These are phyloP conservation scores for Drosophila tanythrix DNA, from an alignment of 2,888 invertebrate species.

Conservation along the genomic window DNA sequence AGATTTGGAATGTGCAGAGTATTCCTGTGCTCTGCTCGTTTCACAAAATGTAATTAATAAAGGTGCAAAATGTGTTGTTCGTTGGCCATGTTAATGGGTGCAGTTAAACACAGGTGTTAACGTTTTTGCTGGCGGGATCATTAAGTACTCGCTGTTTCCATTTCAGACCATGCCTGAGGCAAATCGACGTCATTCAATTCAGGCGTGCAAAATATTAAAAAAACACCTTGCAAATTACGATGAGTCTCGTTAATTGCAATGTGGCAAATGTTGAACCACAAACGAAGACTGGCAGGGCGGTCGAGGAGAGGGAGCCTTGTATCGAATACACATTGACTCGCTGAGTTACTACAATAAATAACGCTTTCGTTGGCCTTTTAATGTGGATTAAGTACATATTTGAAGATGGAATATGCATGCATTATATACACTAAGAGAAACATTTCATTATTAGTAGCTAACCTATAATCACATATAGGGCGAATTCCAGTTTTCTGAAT, in stretches of 20 bases:
- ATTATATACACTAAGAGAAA: slow-evolving; percentile 24
- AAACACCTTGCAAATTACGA: slow-evolving; percentile 25
- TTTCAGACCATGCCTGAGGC: slow-evolving; percentile 30
- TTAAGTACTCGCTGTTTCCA: slow-evolving; percentile 54
- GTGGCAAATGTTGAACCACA: slow-evolving; percentile 32
- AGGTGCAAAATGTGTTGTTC: slow-evolving; percentile 19
- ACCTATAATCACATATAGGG: not conserved
- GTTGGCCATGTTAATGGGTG: slow-evolving; percentile 30
- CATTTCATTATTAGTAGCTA: not conserved
- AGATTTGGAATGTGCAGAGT: not conserved
- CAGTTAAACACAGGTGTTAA: slow-evolving; percentile 47
- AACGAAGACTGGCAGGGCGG: not conserved
- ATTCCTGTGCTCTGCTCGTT: too few relatives aligned
- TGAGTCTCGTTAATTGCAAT: slow-evolving; percentile 46
- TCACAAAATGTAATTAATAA: not conserved
- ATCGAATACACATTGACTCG: slow-evolving; percentile 24
- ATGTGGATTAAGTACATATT: slow-evolving; percentile 13
- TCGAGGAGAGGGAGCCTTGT: not conserved
- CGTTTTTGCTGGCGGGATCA: slow-evolving; percentile 51
- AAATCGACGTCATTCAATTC: slow-evolving; percentile 70
- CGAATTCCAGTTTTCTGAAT: not conserved
- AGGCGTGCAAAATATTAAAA: slow-evolving; percentile 45
- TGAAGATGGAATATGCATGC: not conserved
- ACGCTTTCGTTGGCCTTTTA: slow-evolving; percentile 24
- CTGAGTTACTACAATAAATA: slow-evolving; percentile 26